Percentiles rank a stretch among this genome's conserved stretches.
These are phyloP conservation scores for Propithecus coquereli DNA, from an alignment of 2,113 vertebrate genomes.

Conservation along the genomic window DNA sequence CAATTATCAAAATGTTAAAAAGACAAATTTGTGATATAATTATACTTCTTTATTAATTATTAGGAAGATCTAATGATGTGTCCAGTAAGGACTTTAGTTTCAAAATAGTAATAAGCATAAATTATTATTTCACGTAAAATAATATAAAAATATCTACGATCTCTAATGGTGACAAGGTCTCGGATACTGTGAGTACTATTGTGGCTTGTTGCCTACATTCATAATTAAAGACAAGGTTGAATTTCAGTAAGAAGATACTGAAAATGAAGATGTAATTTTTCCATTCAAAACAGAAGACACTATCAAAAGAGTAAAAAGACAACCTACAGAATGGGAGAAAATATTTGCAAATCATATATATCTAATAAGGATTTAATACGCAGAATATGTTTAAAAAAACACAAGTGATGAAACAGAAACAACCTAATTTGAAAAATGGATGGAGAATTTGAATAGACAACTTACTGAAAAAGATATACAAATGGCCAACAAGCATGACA, in stretches of 20 bases:
- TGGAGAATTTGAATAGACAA: neutral
- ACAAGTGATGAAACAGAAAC: neutral
- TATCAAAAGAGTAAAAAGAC: neutral
- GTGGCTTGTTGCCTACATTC: neutral
- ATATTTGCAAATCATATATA: neutral
- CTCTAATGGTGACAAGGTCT: neutral
- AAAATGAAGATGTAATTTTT: neutral
- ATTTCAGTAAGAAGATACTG: neutral
- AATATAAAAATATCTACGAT: neutral
- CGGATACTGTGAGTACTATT: neutral
- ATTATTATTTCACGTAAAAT: neutral
- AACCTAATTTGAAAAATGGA: neutral
- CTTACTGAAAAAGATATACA: neutral
- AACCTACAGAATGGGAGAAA: neutral
- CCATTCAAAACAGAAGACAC: neutral
- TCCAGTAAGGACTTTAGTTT: neutral
- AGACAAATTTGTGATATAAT: neutral
- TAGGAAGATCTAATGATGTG: neutral
- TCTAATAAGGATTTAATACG: neutral
- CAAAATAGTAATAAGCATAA: neutral
- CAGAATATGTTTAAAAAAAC: neutral
- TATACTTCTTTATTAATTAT: constrained; percentile 3
- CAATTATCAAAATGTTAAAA: constrained; percentile 12
- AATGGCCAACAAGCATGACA: neutral
- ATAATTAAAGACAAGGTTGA: neutral